Evolutionary conservation across 2,113 vertebrate genomes (phyloP), one percentile per base, ranked within the genome.

Genomic region (Embiotoca jacksoni): DNA sequence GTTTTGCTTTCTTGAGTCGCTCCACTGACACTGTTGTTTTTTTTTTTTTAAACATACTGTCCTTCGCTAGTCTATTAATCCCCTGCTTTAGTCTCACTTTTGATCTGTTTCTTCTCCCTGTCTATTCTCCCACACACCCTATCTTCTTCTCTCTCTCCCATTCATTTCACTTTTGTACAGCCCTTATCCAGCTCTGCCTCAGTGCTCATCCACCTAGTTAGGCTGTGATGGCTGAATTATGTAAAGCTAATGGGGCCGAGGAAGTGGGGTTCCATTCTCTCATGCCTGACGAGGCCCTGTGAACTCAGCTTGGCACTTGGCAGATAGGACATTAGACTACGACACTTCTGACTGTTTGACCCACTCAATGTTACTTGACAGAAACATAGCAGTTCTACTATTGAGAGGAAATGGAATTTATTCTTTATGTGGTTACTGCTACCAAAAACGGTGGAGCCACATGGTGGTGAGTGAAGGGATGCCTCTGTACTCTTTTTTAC

Each of bases 171-270:
- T 65, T 67, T 78, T 59, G 57, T 52, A 30, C 37, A 60, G n/a
- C 30, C 37, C 62, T 11, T 33, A 66, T 35, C 59, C 32, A 64
- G 50, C 69, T 44, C 44, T 2, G 15, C 49, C 68, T 63, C 49
- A 58, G 58, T 68, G 44, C 63, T 81, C 78, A 82, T 88, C 69
- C 70, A 82, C 84, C 75, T 54, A 78, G 84, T 87, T 85, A 68
- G 72, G 39, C 64, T 80, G 41, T 74, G 73, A 91, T 88, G 53
- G 82, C 55, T 81, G 65, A 88, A 91, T 93, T 92, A 88, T 91
- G 84, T 90, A 88, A 92, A 88, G 77, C 76, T 90, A 89, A 90
- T 88, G 75, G 83, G 75, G 61, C 81, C 39, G 57, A 23, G 55
- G 37, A 75, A 87, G 56, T 73, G 60, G 50, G 79, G 66, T 72